Conservation (phyloP, 2,888 invertebrate genomes). For the Nipponacmea schrenckii region DNA sequence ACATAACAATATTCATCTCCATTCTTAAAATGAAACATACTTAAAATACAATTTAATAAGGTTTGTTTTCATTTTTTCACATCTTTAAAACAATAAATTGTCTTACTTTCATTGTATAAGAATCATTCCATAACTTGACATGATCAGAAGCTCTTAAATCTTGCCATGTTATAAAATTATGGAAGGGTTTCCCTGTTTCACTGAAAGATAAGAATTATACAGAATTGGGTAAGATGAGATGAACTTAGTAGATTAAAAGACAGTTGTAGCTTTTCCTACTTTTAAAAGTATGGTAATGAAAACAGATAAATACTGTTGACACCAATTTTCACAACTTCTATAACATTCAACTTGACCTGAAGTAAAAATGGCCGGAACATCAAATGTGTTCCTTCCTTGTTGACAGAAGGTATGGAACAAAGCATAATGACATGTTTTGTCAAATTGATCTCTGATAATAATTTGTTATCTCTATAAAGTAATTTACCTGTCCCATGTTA, state of each 20-base stretch:
- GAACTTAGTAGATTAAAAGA: not conserved
- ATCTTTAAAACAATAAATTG: not conserved
- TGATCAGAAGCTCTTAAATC: conserved; percentile 81
- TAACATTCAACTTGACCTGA: too few relatives aligned
- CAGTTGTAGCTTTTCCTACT: not conserved
- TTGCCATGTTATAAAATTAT: conserved; percentile 91
- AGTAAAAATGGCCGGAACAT: not conserved
- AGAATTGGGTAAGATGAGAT: not conserved
- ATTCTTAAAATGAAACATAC: too few relatives aligned
- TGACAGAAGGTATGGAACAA: too few relatives aligned
- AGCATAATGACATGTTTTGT: too few relatives aligned
- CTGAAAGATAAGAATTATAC: conserved; percentile 43
- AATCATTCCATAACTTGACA: conserved; percentile 82
- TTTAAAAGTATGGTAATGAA: not conserved
- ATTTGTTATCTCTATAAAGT: too few relatives aligned
- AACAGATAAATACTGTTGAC: too few relatives aligned
- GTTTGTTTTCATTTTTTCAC: too few relatives aligned
- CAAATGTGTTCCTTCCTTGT: not conserved
- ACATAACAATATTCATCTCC: too few relatives aligned
- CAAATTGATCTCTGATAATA: too few relatives aligned
- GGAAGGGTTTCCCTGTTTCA: conserved; percentile 79
- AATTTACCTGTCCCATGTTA: conserved; percentile 80
- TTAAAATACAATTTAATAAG: too few relatives aligned
- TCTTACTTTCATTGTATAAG: conserved; percentile 76
- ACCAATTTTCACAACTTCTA: too few relatives aligned